Percentiles rank a stretch among this genome's conserved stretches.
Conservation (phyloP, 2,888 invertebrate genomes). For the Lasioglossum lativentre region DNA sequence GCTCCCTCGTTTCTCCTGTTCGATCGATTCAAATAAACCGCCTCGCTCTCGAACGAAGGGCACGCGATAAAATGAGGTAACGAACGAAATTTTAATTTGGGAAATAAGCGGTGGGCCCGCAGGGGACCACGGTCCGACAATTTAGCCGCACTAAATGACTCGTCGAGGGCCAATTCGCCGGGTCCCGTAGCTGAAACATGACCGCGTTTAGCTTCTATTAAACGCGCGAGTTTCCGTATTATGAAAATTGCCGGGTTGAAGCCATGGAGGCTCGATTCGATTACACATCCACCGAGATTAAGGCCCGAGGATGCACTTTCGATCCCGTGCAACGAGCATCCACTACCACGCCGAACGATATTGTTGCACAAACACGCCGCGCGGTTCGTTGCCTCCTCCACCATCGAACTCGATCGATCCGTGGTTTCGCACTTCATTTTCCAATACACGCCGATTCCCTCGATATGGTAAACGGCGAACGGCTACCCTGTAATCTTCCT, state of each 20-base stretch:
- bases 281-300: constrained; percentile 44
- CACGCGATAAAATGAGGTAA: not conserved
- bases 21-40: no score
- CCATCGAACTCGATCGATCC: constrained; percentile 43
- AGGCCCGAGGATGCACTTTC: constrained; percentile 61
- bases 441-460: constrained; percentile 35
- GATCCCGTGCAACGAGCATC: constrained; percentile 46
- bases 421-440: constrained; percentile 60
- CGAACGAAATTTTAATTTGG: not conserved
- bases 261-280: constrained; percentile 32
- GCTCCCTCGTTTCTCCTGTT: not conserved
- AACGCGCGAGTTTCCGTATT: constrained; percentile 47
- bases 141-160: not conserved
- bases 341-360: constrained; percentile 43
- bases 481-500: constrained; percentile 31
- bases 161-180: not conserved
- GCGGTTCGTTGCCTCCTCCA: constrained; percentile 62
- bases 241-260: constrained; percentile 46
- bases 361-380: constrained; percentile 59
- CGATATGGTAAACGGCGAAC: constrained; percentile 21
- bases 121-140: not conserved
- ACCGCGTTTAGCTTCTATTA: constrained; percentile 48
- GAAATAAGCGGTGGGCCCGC: not conserved
- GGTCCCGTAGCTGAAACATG: constrained; percentile 6
- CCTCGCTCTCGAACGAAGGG: not conserved